Evolutionary conservation across 1,140 invertebrate species (phyloP), one percentile per base, ranked within the genome.

Genomic region (Neocloeon triangulifer): DNA sequence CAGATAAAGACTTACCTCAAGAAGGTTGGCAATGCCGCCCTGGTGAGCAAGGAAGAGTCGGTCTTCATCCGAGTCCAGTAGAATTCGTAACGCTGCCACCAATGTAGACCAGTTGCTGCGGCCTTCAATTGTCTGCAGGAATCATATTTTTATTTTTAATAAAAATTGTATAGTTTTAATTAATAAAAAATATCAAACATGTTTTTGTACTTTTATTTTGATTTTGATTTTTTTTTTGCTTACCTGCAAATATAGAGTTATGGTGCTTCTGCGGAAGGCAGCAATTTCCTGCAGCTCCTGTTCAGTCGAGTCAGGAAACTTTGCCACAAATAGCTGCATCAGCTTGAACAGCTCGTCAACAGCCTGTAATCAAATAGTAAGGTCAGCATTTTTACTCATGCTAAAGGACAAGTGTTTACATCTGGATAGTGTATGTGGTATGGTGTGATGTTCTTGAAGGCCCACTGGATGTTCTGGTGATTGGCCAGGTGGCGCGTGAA

Each of bases 381-480:
- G 8, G 21, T n/a, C n/a, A n/a, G n/a, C 8, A 23, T 23, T 8
- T 18, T 35, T 22, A 37, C 12, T 34, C 12, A 13, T 34, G n/a
- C n/a, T n/a, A n/a, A 23, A 23, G 15, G 10, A 4, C 2, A 19
- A 12, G 10, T 22, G 16, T 22, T 59, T 51, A 74, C 73, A 14
- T 67, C 67, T 22, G 76, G 70, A 57, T 94, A 94, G 43, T 92
- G 82, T 16, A 80, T 81, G 12, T 81, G 80, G 59, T 88, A 84
- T 10, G 82, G 82, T 13, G 82, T 85, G 32, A 94, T 91, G 49
- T 92, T 91, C 46, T 89, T 82, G 51, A 91, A 92, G 28, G 86
- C 86, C 86, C 86, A 94, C 47, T 85, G 79, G 23, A 92, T 70
- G 56, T 94, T 92, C 56, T 91, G 85, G 61, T 94, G 86, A 38